Evolutionary conservation across 2,888 invertebrate genomes (phyloP), one percentile per base, ranked within the genome.

Genomic region (Plutella xylostella): DNA sequence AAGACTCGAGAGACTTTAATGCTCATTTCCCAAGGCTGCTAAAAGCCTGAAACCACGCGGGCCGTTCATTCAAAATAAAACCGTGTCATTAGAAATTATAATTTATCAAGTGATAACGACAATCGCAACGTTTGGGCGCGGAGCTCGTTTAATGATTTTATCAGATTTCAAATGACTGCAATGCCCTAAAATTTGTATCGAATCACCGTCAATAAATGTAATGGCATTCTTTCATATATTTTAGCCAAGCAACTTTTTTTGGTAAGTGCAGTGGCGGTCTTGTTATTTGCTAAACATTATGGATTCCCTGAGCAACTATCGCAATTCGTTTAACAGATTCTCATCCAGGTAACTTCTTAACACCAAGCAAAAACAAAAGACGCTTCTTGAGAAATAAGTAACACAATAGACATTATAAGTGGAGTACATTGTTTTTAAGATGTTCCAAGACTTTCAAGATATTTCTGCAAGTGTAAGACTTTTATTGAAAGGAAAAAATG

Each of bases 111-210:
- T 38, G 38, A 38, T 38, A 38, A 20, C 38, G 20, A 11, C 38
- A 38, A 20, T 38, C 38, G 20, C n/a, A n/a, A n/a, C n/a, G n/a
- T 3, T 9, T 9, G 38, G 60, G 62, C 57, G 61, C 57, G 55
- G 55, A 55, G 58, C 60, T 63, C 63, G 60, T 64, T 71, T 67
- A 66, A 65, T 60, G 63, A 68, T 65, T 70, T 67, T 68, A 68
- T 71, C 63, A 64, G 51, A 55, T 54, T 57, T 54, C 51, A 51
- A 55, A 57, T 55, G 53, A 57, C 49, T 45, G 51, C 50, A 48
- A 46, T 49, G 53, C 52, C 53, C 55, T 17, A 2, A 34, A 34
- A 34, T 34, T 34, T 15, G 34, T 34, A 34, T 9, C 34, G 34
- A 34, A 17, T 34, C 17, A 4, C 14, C 15, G 28, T 28, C 28